These are phyloP conservation scores for Bradypodion pumilum DNA, from an alignment of 2,797 vertebrate species.

Conservation along the genomic window DNA sequence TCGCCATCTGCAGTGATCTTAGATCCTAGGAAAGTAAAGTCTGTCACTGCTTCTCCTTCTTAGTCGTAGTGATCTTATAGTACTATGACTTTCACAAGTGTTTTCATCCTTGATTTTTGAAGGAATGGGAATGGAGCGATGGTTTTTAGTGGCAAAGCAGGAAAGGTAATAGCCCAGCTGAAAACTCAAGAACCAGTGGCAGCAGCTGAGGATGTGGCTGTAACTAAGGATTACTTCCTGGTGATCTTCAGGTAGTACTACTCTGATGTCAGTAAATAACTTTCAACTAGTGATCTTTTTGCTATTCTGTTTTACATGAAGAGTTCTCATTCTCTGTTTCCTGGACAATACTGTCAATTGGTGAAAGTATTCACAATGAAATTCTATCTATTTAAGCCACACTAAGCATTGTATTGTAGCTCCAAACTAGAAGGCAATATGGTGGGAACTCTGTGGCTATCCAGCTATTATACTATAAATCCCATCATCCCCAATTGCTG, in stretches of 20 bases:
- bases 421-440: background rate
- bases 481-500: background rate
- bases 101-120: slow-evolving; percentile 34
- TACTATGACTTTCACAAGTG: slow-evolving; percentile 16
- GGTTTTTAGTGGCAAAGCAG: slow-evolving; percentile 67
- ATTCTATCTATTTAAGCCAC: background rate
- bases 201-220: slow-evolving; percentile 70
- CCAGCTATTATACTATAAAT: too few relatives aligned
- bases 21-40: too few relatives aligned
- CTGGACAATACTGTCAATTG: background rate
- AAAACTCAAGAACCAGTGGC: slow-evolving; percentile 58
- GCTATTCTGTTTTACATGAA: background rate
- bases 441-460: background rate
- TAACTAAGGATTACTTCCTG: slow-evolving; percentile 73
- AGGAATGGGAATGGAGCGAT: slow-evolving; percentile 72
- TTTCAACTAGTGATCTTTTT: background rate
- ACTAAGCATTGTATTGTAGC: background rate
- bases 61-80: slow-evolving; percentile 15
- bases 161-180: slow-evolving; percentile 58
- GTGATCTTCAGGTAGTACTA: slow-evolving; percentile 73
- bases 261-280: background rate
- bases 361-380: background rate
- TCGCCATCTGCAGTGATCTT: too few relatives aligned
- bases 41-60: too few relatives aligned
- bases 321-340: background rate